Percentiles rank a stretch among this genome's conserved stretches.
Evolutionary conservation across 2,113 vertebrate genomes (phyloP).

Genomic region (Chinchilla lanigera): DNA sequence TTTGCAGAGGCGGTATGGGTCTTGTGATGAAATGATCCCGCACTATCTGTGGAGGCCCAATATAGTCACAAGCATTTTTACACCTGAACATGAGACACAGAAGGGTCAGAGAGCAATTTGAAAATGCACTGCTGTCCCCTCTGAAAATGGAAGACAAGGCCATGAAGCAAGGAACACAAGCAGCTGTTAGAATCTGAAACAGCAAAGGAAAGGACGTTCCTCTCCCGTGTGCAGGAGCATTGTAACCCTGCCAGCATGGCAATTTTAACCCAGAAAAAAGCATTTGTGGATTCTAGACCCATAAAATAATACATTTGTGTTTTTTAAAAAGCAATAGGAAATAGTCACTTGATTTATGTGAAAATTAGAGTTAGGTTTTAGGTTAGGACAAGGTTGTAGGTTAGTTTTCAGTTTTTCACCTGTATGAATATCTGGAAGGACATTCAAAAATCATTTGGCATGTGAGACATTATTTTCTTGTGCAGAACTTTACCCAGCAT

Average conservation of each 20-base stretch:
- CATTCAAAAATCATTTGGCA: not conserved
- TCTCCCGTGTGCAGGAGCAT: not conserved
- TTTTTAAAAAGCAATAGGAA: not conserved
- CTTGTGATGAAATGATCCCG: not conserved
- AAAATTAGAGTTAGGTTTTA: conserved; percentile 7
- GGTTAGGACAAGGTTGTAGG: not conserved
- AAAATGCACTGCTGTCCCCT: not conserved
- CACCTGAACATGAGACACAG: not conserved
- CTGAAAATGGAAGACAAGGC: not conserved
- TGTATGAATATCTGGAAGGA: not conserved
- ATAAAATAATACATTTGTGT: not conserved
- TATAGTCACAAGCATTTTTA: not conserved
- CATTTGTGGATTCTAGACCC: not conserved
- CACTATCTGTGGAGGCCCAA: not conserved
- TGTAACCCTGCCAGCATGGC: not conserved
- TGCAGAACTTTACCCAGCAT: not conserved
- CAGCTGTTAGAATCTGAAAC: not conserved
- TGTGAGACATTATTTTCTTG: not conserved
- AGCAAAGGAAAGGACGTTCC: not conserved
- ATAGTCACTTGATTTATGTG: conserved; percentile 13
- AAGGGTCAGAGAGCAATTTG: not conserved
- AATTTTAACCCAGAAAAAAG: not conserved
- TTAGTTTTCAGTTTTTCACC: not conserved
- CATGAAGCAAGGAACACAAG: not conserved
- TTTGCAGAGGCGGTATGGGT: not conserved